Conservation (phyloP, 2,113 vertebrate species). For the Hippocampus guttulatus region DNA sequence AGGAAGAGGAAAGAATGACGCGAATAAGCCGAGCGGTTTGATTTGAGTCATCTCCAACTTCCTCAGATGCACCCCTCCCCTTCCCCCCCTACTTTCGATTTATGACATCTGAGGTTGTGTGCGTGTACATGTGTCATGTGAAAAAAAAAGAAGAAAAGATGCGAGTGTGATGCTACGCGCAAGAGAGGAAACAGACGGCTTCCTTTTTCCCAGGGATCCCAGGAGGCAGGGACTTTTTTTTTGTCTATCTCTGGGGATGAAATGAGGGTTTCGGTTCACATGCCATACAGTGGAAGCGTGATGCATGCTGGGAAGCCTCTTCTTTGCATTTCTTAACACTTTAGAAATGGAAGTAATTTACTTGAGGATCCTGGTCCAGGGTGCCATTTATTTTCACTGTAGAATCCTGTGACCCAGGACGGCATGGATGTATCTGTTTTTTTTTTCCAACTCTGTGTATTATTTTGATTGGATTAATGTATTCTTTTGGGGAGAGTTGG, state of each 20-base stretch:
- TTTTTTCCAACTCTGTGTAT: neutral
- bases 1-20: constrained; percentile 32
- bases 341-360: neutral
- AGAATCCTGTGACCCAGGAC: too few relatives aligned
- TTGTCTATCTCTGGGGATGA: neutral
- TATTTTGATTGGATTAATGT: too few relatives aligned
- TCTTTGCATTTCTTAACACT: neutral
- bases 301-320: neutral
- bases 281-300: neutral
- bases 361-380: too few relatives aligned
- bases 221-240: neutral
- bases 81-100: neutral
- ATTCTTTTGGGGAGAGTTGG: too few relatives aligned
- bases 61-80: constrained; percentile 20
- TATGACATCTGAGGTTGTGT: constrained; percentile 1
- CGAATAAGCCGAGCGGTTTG: constrained; percentile 26
- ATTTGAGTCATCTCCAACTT: constrained; percentile 64
- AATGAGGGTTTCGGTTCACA: neutral
- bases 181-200: neutral
- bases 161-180: neutral
- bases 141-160: constrained; percentile 8
- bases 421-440: neutral
- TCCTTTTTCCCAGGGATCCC: constrained; percentile 45
- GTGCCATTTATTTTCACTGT: too few relatives aligned
- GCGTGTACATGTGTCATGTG: constrained; percentile 39